Evolutionary conservation across 2,113 vertebrate species (phyloP), one percentile per base, ranked within the genome.

Genomic region (Percopsis transmontana): DNA sequence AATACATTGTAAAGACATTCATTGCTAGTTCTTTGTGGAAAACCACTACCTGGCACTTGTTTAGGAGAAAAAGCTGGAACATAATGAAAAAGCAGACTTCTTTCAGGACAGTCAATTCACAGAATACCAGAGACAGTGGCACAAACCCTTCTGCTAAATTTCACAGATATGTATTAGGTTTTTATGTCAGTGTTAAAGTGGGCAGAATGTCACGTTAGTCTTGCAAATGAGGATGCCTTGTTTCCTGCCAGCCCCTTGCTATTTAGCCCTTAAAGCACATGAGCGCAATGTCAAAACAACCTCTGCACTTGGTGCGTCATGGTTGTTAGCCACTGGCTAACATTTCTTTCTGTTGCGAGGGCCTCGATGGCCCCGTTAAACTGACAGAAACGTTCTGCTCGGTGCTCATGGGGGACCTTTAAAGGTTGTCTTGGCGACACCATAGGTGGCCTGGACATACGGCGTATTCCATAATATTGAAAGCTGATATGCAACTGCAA

Each of bases 101-200:
- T 59, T 82, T 74, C 70, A 66, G 68, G 72, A 76, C 70, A 79
- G 76, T 86, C 66, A 76, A 70, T 69, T 87, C 83, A 84, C 81
- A 85, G 81, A 85, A 83, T 44, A 85, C 83, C 75, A 86, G 79
- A 85, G 80, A 80, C 82, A 85, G 88, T 90, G 88, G 88, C 86
- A 82, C 87, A 89, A 87, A 89, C 86, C 85, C 87, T 85, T 88
- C 80, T 86, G 88, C 86, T 86, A 77, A 89, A 90, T 88, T 86
- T 91, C 87, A 90, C 89, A 91, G 85, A 89, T 88, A 85, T 83
- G 86, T 87, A 89, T 88, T 79, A 88, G 76, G 77, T 77, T 85
- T 88, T 89, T 87, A 83, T 51, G 83, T 79, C 82, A 86, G 87
- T 88, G 90, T 90, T 75, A 90, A 87, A 79, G 85, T 70, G 70